Evolutionary conservation across 2,888 invertebrate genomes (phyloP).

Genomic region (Standfussiana lucernea): DNA sequence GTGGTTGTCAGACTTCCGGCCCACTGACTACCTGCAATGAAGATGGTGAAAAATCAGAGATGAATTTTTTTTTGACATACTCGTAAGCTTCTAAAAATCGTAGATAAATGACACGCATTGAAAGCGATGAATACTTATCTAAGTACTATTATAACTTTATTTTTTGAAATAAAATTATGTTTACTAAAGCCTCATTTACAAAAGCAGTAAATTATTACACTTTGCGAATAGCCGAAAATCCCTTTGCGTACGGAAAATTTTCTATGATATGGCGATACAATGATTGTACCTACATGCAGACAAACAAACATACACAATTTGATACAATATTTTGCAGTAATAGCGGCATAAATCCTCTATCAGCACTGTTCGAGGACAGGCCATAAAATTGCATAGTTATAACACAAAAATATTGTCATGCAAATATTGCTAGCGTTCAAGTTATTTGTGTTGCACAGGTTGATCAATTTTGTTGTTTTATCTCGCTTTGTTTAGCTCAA

Average conservation of each 20-base stretch:
- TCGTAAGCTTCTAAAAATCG: no score
- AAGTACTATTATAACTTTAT: background rate
- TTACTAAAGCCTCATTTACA: background rate
- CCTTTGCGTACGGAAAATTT: background rate
- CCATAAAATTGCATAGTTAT: slow-evolving; percentile 52
- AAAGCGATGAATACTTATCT: background rate
- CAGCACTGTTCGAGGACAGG: slow-evolving; percentile 20
- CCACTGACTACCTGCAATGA: no score
- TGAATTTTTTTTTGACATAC: no score
- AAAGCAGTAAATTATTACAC: no score
- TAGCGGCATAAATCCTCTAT: slow-evolving; percentile 45
- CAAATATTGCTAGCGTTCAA: slow-evolving; percentile 64
- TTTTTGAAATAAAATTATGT: background rate
- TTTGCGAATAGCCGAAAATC: background rate
- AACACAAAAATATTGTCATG: slow-evolving; percentile 56
- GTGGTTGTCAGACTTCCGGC: no score
- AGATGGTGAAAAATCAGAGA: no score
- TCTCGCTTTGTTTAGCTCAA: slow-evolving; percentile 52
- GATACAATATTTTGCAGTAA: slow-evolving; percentile 19
- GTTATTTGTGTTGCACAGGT: slow-evolving; percentile 48
- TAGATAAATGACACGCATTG: background rate
- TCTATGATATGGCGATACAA: background rate
- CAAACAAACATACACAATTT: background rate
- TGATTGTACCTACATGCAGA: background rate
- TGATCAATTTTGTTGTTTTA: slow-evolving; percentile 44